phyloP scores from a whole-genome alignment of 2,113 vertebrate genomes.

The Morphnarchus princeps region DNA sequence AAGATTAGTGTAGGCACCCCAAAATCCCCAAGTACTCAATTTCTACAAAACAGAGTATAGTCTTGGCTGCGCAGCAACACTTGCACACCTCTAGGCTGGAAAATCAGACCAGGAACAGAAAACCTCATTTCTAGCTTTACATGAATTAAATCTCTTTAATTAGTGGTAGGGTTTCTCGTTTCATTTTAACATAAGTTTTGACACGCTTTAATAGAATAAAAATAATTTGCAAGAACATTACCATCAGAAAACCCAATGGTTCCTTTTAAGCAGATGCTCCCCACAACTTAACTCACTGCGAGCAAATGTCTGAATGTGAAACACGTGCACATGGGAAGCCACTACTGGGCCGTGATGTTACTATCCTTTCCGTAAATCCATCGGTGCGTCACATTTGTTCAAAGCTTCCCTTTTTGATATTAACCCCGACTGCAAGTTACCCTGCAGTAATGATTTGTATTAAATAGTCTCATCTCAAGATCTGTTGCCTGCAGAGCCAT shows the following conservation, averaged over 20 bases:
- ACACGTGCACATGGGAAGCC: accelerated
- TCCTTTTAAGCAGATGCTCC: neutral
- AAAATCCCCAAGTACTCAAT: accelerated
- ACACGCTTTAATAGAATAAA: neutral
- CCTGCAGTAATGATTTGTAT: neutral
- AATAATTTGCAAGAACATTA: neutral
- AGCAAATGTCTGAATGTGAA: neutral
- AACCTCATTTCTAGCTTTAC: neutral
- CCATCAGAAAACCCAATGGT: neutral
- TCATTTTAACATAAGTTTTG: neutral
- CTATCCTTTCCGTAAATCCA: neutral
- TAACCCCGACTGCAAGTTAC: neutral
- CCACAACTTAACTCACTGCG: too few relatives aligned
- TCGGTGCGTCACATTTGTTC: accelerated
- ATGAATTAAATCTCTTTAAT: neutral
- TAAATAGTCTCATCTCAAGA: neutral
- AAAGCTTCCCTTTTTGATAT: neutral
- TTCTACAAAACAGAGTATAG: neutral
- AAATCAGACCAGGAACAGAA: neutral
- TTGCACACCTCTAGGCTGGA: neutral
- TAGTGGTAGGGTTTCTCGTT: neutral
- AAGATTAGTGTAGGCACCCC: neutral
- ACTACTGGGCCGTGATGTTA: accelerated
- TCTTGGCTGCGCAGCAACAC: neutral
- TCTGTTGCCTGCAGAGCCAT: neutral